These are phyloP conservation scores for Mormyrus lacerda DNA, from an alignment of 2,113 vertebrate genomes.

Conservation along the genomic window DNA sequence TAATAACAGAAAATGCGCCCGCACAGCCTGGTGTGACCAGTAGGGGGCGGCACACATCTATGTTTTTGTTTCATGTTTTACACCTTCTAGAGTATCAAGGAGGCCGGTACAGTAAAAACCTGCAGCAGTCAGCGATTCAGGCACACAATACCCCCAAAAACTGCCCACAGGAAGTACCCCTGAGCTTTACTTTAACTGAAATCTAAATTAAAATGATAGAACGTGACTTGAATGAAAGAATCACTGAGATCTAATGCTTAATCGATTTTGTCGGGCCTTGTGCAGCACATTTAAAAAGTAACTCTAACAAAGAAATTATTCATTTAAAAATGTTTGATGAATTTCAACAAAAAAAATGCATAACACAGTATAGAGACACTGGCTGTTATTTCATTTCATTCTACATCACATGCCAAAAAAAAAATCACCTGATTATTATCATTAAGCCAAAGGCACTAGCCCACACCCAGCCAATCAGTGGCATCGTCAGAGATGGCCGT, in stretches of 20 bases:
- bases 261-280: not conserved
- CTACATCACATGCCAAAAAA: not conserved
- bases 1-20: conserved; percentile 90
- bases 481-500: not conserved
- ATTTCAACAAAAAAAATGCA: not conserved
- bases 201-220: not conserved
- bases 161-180: not conserved
- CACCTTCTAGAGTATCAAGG: not conserved
- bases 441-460: not conserved
- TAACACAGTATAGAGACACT: not conserved
- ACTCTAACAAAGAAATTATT: not conserved
- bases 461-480: not conserved
- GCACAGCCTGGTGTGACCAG: conserved; percentile 66
- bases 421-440: not conserved
- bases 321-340: not conserved
- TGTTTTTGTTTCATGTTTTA: not conserved
- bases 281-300: not conserved
- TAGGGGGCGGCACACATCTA: not conserved
- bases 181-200: not conserved
- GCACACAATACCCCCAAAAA: not conserved
- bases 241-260: not conserved
- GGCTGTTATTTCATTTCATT: not conserved
- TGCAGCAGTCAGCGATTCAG: not conserved
- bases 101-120: not conserved
- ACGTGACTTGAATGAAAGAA: not conserved